A percentile compares a stretch with the other conserved stretches of the same genome.
These are phyloP conservation scores for Chrysochloris asiatica DNA, from an alignment of 2,113 vertebrate genomes.

Conservation along the genomic window DNA sequence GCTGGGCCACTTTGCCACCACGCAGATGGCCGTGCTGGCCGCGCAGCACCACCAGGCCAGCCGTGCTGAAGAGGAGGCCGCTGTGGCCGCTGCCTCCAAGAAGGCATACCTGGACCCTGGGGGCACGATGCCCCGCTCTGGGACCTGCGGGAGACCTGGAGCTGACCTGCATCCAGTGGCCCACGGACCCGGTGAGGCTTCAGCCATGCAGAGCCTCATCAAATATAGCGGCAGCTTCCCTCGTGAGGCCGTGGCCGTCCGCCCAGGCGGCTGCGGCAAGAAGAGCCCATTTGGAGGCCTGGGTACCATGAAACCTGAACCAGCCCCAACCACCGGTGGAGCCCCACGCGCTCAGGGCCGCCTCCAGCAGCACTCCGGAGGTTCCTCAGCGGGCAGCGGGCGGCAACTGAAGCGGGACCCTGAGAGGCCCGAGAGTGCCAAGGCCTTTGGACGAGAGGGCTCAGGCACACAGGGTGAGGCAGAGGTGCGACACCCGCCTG, in stretches of 20 bases:
- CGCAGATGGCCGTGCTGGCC: slow-evolving; percentile 93
- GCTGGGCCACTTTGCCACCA: slow-evolving; percentile 93
- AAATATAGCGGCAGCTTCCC: slow-evolving; percentile 97
- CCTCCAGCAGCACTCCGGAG: slow-evolving; percentile 80
- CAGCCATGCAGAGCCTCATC: slow-evolving; percentile 98
- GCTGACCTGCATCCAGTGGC: slow-evolving; percentile 78
- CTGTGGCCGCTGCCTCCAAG: slow-evolving; percentile 88
- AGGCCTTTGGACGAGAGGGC: slow-evolving; percentile 91
- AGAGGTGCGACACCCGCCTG: slow-evolving; percentile 95
- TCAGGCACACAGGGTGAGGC: slow-evolving; percentile 90
- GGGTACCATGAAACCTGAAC: slow-evolving; percentile 89
- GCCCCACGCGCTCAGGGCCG: slow-evolving; percentile 85
- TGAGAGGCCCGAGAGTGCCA: slow-evolving; percentile 93
- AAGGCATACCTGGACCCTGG: slow-evolving; percentile 92
- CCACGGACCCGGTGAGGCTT: slow-evolving; percentile 86
- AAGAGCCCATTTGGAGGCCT: slow-evolving; percentile 95
- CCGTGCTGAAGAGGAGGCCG: slow-evolving; percentile 87
- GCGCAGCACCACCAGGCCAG: slow-evolving; percentile 92
- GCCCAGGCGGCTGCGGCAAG: slow-evolving; percentile 84
- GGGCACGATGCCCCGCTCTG: slow-evolving; percentile 82
- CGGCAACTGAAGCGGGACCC: slow-evolving; percentile 94
- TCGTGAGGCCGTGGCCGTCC: slow-evolving; percentile 87
- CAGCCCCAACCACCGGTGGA: slow-evolving; percentile 67
- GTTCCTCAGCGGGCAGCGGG: background rate
- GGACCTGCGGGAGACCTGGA: slow-evolving; percentile 64